Evolutionary conservation across 2,888 invertebrate genomes (phyloP).

Genomic region (Hirudinaria manillensis): DNA sequence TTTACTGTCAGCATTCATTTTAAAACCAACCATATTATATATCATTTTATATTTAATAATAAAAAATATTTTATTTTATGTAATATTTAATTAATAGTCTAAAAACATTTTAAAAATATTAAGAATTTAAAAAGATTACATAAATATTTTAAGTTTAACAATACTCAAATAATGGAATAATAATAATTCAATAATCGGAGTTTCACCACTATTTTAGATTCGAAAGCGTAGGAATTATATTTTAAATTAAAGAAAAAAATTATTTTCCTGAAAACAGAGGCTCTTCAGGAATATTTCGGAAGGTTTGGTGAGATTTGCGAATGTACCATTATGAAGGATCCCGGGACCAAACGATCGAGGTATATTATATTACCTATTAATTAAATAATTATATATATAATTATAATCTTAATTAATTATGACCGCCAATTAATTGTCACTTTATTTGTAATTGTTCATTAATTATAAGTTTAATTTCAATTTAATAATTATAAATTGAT

Average conservation of each 20-base stretch:
- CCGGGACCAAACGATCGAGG: conserved; percentile 95
- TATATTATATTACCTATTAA: conserved; percentile 37
- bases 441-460: too few relatives aligned
- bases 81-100: not conserved
- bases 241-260: not conserved
- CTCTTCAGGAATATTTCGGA: conserved; percentile 95
- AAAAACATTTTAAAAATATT: not conserved
- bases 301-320: conserved; percentile 98
- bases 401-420: too few relatives aligned
- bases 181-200: not conserved
- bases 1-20: too few relatives aligned
- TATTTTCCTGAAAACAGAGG: conserved; percentile 63
- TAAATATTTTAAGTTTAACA: not conserved
- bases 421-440: too few relatives aligned
- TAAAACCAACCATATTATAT: too few relatives aligned
- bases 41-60: too few relatives aligned
- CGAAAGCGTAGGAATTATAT: not conserved
- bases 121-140: not conserved
- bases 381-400: not conserved
- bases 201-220: not conserved
- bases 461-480: too few relatives aligned
- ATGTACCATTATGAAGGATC: conserved; percentile 99
- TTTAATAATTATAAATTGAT: too few relatives aligned
- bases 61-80: not conserved
- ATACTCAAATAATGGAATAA: not conserved